Evolutionary conservation across 2,888 invertebrate genomes (phyloP), one percentile per base, ranked within the genome.

Genomic region (Antitype chi): DNA sequence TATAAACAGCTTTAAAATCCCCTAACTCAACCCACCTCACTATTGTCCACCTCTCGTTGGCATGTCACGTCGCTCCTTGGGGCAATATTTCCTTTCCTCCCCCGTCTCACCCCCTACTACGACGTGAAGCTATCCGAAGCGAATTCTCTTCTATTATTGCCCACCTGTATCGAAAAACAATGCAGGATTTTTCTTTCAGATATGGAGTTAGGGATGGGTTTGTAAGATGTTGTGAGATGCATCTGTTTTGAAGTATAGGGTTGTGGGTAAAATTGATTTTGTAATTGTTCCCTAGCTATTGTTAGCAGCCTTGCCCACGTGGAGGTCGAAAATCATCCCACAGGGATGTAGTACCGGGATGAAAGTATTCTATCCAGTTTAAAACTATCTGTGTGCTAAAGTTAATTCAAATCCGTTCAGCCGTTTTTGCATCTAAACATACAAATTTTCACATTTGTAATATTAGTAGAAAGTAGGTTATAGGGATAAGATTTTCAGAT

Each of bases 161-260:
- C 89, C 88, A 92, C 91, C 91, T 91, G 90, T 74, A 86, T 82
- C 84, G 86, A 87, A 90, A 93, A 92, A 91, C 90, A 91, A 91
- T 85, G 81, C 79, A 67, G 70, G 79, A 80, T 78, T 84, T 84
- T 75, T 67, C 53, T 70, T 59, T 70, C 55, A 63, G n/a, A 69
- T 72, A 70, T 25, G 28, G n/a, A 15, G 52, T 57, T 38, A 49
- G 47, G n/a, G 3, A 13, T n/a, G 13, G 38, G 17, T 53, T 63
- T 63, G 17, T 59, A 28, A 32, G 20, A 8, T 17, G 23, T 38
- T 28, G 15, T 25, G 15, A 23, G 53, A 0, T 78, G 59, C 11
- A 38, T 53, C 23, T 52, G 17, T 23, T 32, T 78, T 49, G n/a
- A 53, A n/a, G 1, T 1, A 69, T n/a, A 0, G 1, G 11, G 28